Evolutionary conservation across 2,888 invertebrate species (phyloP).

Genomic region (Caenorhabditis uteleia): DNA sequence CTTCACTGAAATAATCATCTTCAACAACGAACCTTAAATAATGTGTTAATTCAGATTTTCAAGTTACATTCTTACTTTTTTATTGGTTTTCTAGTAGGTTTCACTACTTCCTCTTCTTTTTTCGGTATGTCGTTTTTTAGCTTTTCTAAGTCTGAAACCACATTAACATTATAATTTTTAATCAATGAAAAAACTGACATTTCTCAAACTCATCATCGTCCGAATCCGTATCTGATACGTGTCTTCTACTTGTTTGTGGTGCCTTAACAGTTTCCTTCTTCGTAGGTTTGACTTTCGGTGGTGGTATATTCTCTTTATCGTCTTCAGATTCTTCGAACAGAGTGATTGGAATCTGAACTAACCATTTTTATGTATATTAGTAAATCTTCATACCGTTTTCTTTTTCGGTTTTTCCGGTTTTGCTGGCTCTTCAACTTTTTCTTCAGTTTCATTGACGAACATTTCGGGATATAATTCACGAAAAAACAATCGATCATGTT

Average conservation of each 20-base stretch:
- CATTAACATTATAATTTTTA: background rate
- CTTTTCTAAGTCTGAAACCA: conserved; percentile 2
- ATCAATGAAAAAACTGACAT: conserved; percentile 22
- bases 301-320: conserved; percentile 27
- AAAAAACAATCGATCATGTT: conserved; percentile 23
- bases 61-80: conserved; percentile 3
- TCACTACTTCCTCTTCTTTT: background rate
- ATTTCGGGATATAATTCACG: conserved; percentile 35
- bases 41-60: no score
- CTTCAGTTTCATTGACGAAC: conserved; percentile 10
- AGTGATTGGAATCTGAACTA: background rate
- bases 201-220: conserved; percentile 22
- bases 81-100: conserved; percentile 1
- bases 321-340: conserved; percentile 4
- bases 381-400: background rate
- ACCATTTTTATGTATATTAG: background rate
- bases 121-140: background rate
- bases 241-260: conserved; percentile 12
- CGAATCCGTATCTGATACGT: conserved; percentile 9
- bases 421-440: background rate
- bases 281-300: background rate
- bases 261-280: background rate
- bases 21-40: conserved; percentile 13
- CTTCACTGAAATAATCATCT: conserved; percentile 23
- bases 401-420: background rate